Percentiles rank a stretch among this genome's conserved stretches.
phyloP scores from a whole-genome alignment of 1,140 invertebrate genomes.

The Ylistrum balloti region DNA sequence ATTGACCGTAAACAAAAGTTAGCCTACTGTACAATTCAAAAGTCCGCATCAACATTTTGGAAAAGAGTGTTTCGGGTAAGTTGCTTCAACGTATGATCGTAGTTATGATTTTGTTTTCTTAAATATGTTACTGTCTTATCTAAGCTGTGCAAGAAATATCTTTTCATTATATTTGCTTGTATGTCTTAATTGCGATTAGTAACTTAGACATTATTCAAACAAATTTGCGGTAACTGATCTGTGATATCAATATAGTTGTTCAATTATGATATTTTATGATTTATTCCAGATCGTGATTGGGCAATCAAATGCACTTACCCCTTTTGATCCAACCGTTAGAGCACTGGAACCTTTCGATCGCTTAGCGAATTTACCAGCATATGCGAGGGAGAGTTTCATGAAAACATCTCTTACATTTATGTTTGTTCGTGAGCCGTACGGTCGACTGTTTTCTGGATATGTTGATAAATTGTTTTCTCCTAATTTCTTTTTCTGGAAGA shows the following conservation, averaged over 20 bases:
- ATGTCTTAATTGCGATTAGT: too few relatives aligned
- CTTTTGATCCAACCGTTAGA: background rate
- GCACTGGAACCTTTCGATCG: background rate
- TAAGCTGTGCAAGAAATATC: too few relatives aligned
- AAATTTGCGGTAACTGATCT: too few relatives aligned
- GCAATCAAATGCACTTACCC: background rate
- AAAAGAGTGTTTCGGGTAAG: background rate
- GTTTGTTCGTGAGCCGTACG: constrained; percentile 64
- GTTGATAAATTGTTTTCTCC: constrained; percentile 66
- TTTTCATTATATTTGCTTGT: too few relatives aligned
- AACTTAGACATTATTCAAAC: too few relatives aligned
- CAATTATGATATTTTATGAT: background rate
- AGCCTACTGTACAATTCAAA: background rate
- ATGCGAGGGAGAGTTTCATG: background rate
- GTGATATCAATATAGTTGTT: too few relatives aligned
- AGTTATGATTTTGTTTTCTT: too few relatives aligned
- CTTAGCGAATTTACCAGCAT: background rate
- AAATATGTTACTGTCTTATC: too few relatives aligned
- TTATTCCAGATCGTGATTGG: background rate
- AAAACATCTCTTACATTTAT: constrained; percentile 45
- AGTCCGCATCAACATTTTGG: background rate
- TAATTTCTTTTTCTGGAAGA: constrained; percentile 60
- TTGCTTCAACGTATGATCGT: background rate
- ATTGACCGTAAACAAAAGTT: background rate
- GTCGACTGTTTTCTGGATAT: constrained; percentile 63